phyloP scores from a whole-genome alignment of 2,888 invertebrate species.

The Troides oblongomaculatus region DNA sequence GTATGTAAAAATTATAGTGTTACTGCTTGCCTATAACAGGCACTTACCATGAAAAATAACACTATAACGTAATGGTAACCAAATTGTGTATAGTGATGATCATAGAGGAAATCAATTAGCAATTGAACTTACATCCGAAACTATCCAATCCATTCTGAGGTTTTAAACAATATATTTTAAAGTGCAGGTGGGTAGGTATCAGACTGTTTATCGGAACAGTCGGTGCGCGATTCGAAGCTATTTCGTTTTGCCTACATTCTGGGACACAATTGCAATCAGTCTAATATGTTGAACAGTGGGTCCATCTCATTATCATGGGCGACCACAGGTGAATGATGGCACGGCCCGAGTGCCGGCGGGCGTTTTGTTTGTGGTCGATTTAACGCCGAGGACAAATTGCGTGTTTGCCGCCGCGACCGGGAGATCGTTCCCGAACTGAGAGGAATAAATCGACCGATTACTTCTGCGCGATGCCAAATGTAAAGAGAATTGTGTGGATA shows the following conservation, averaged over 20 bases:
- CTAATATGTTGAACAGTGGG: slow-evolving; percentile 77
- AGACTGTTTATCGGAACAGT: slow-evolving; percentile 50
- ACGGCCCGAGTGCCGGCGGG: slow-evolving; percentile 56
- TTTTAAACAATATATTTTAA: neutral
- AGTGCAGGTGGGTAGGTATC: neutral
- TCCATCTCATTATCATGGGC: slow-evolving; percentile 78
- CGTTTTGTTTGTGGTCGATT: slow-evolving; percentile 80
- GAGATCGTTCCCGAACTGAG: slow-evolving; percentile 67
- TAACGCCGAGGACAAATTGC: slow-evolving; percentile 77
- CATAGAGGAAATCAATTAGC: no score
- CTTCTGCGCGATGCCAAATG: slow-evolving; percentile 60
- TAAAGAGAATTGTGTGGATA: slow-evolving; percentile 46
- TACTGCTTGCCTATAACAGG: no score
- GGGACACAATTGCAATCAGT: slow-evolving; percentile 73
- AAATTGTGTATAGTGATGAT: no score
- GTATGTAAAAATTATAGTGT: no score
- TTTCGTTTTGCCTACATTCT: slow-evolving; percentile 47
- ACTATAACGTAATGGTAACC: no score
- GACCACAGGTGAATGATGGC: slow-evolving; percentile 79
- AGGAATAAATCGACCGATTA: slow-evolving; percentile 62
- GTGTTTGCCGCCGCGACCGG: slow-evolving; percentile 71
- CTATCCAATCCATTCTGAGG: no score
- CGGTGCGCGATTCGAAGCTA: slow-evolving; percentile 52
- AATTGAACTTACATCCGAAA: no score
- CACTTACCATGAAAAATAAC: neutral